Conservation (phyloP, 2,888 invertebrate genomes). For the Stegophylla sp. region DNA sequence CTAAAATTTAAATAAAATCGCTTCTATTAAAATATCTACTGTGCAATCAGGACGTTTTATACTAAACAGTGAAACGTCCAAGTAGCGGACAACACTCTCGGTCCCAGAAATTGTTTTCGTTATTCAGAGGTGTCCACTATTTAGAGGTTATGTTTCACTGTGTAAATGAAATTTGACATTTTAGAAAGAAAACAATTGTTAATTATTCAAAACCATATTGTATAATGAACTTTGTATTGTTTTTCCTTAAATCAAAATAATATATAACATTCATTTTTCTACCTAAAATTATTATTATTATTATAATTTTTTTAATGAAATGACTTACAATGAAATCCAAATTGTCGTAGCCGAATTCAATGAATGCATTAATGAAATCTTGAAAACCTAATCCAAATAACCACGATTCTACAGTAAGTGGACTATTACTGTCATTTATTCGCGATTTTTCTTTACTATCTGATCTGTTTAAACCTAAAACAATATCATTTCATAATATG, state of each 20-base stretch:
- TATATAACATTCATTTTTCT: too few relatives aligned
- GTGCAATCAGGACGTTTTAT: too few relatives aligned
- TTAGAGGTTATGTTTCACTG: too few relatives aligned
- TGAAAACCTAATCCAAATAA: slow-evolving; percentile 77
- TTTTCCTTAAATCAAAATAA: too few relatives aligned
- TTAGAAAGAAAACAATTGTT: too few relatives aligned
- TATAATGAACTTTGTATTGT: too few relatives aligned
- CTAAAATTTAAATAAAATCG: slow-evolving; percentile 67
- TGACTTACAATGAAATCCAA: slow-evolving; percentile 86
- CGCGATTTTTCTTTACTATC: slow-evolving; percentile 60
- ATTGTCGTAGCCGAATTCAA: slow-evolving; percentile 89
- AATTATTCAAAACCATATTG: too few relatives aligned
- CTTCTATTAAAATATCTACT: neutral
- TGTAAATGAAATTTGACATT: too few relatives aligned
- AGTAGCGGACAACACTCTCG: too few relatives aligned
- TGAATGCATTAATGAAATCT: slow-evolving; percentile 83
- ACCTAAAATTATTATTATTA: neutral
- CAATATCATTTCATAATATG: slow-evolving; percentile 62
- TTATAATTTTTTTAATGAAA: slow-evolving; percentile 35
- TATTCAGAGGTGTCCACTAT: too few relatives aligned
- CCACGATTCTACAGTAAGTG: slow-evolving; percentile 77
- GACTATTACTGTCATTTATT: slow-evolving; percentile 59
- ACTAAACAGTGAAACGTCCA: too few relatives aligned
- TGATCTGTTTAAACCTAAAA: slow-evolving; percentile 69
- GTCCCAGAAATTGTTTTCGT: too few relatives aligned